Base-by-base conservation (phyloP, 1,140 invertebrate species). In the Diorhabda elongata region DNA sequence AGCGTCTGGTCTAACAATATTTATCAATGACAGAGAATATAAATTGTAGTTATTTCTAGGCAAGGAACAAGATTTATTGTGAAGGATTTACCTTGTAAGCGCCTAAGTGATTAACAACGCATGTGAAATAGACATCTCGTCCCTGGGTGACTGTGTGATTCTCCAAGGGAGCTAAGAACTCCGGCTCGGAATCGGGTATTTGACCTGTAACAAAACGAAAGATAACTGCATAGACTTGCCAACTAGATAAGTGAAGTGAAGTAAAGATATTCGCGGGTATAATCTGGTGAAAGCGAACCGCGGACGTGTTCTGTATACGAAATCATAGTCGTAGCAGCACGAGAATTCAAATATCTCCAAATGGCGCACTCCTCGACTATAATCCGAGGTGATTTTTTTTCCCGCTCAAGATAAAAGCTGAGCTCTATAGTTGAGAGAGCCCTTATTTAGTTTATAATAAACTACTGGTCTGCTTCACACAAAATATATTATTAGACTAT, bases 121-220 rank as follows among this genome's bases (percentile, higher is more conserved):
- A 96, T 6, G 93, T 94, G 79, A 96, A 94, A 72, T 87, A 90
- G 41, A 94, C 87, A 78, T 95, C 93, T 58, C 93, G 85, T 52
- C 94, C 94, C 81, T 94, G 90, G 57, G 92, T 89, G 44, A 95
- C 91, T 5, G 93, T 95, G 67, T 93, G 85, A 81, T 97, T 96
- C 77, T 93, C 91, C 73, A 97, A 80, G n/a, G 90, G 89, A 5
- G 88, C 88, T 73, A 94, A 85, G 82, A 96, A 96, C 79, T 92
- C 88, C 26, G 93, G 93, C 74, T 89, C 86, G 45, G 83, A 82
- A 60, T 77, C 70, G 61, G 75, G 69, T 68, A 81, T 73, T 77
- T 84, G 82, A 76, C 79, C 79, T 81, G 75, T 71, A 80, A 80
- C 74, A 78, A 75, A 79, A 73, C 68, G 73, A 71, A 60, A 66